A percentile compares a stretch with the other conserved stretches of the same genome.
Evolutionary conservation across 1,140 invertebrate species (phyloP).

Genomic region (Temnothorax curvispinosus): DNA sequence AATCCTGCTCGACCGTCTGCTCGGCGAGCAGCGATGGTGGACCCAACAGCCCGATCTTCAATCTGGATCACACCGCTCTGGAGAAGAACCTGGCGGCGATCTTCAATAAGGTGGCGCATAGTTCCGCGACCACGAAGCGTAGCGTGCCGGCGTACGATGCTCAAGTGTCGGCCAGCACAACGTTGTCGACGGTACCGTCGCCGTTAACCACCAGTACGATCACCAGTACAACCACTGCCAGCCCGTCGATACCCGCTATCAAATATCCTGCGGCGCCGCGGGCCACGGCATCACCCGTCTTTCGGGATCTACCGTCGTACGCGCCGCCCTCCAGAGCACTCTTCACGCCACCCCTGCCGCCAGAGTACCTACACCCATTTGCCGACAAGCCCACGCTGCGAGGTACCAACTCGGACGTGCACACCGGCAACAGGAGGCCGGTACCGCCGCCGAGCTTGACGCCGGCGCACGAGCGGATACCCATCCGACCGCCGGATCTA

Average conservation of each 20-base stretch:
- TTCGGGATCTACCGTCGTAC: constrained; percentile 90
- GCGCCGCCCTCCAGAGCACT: constrained; percentile 91
- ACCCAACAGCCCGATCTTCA: constrained; percentile 82
- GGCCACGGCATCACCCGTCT: constrained; percentile 80
- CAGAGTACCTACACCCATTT: constrained; percentile 92
- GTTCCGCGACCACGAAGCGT: constrained; percentile 88
- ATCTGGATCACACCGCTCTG: constrained; percentile 83
- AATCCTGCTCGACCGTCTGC: constrained; percentile 43
- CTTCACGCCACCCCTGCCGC: constrained; percentile 92
- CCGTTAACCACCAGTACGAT: constrained; percentile 87
- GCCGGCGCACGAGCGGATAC: constrained; percentile 92
- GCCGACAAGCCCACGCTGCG: constrained; percentile 93
- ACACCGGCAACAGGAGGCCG: constrained; percentile 88
- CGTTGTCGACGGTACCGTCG: constrained; percentile 88
- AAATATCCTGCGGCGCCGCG: constrained; percentile 77
- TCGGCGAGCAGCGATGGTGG: constrained; percentile 77
- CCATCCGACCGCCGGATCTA: constrained; percentile 89
- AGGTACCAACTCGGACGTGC: constrained; percentile 89
- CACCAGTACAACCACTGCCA: constrained; percentile 77
- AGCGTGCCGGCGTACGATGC: constrained; percentile 88
- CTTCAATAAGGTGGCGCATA: constrained; percentile 89
- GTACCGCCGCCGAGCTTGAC: constrained; percentile 91
- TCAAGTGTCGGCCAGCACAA: constrained; percentile 85
- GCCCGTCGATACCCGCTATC: constrained; percentile 70
- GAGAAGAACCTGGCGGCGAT: constrained; percentile 89